Percentiles rank a stretch among this genome's conserved stretches.
Conservation (phyloP, 37 sponge, comb jelly and placozoan species). For the Cladorhizidae sp. region DNA sequence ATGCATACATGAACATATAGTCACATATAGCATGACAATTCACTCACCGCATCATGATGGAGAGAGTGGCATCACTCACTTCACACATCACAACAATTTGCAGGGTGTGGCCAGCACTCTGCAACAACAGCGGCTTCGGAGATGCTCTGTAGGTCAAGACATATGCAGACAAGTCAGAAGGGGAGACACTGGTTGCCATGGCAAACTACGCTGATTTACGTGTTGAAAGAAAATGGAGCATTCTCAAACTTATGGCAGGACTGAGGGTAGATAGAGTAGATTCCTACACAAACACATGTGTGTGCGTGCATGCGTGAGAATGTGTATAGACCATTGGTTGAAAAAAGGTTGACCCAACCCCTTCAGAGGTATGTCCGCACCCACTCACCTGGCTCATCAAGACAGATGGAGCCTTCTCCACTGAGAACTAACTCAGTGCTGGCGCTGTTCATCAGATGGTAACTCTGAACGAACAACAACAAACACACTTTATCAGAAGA, state of each 20-base stretch:
- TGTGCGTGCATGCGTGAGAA: no score
- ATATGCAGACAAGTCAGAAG: no score
- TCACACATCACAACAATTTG: not conserved
- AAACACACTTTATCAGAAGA: no score
- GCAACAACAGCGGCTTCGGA: conserved; percentile 29
- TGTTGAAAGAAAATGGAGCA: conserved; percentile 53
- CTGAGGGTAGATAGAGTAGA: conserved; percentile 46
- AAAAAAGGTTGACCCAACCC: not conserved
- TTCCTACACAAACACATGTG: conserved; percentile 37
- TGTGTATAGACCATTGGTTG: no score
- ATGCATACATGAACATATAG: no score
- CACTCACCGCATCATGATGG: not conserved
- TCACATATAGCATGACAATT: no score
- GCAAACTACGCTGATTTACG: no score
- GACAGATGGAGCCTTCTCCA: conserved; percentile 40
- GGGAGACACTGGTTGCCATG: no score
- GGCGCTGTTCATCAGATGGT: not conserved
- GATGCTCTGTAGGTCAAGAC: conserved; percentile 28
- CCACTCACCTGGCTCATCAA: conserved; percentile 59
- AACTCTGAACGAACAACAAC: not conserved
- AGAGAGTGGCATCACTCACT: not conserved
- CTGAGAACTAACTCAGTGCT: not conserved
- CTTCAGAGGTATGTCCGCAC: not conserved
- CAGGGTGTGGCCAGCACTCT: conserved; percentile 29
- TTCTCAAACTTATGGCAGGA: conserved; percentile 83